Evolutionary conservation across 1,140 invertebrate genomes (phyloP).

Genomic region (Leptonema lineaticorne): DNA sequence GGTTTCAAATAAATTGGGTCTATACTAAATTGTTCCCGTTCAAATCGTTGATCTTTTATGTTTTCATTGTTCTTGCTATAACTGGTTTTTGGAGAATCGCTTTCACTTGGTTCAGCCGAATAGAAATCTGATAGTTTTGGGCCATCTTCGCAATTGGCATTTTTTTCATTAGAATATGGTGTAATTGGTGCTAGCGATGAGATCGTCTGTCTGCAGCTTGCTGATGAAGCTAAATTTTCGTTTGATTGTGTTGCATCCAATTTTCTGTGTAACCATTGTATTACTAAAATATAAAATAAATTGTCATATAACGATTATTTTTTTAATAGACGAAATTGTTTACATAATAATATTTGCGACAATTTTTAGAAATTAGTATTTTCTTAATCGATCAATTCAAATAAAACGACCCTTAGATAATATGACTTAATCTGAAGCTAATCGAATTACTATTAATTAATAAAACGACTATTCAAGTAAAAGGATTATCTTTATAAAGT

Average conservation of each 20-base stretch:
- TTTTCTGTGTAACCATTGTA: slow-evolving; percentile 57
- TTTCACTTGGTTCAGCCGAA: slow-evolving; percentile 40
- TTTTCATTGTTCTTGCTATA: not conserved
- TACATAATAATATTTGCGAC: too few relatives aligned
- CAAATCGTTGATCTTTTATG: not conserved
- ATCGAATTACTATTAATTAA: too few relatives aligned
- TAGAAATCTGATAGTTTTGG: slow-evolving; percentile 52
- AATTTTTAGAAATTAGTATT: too few relatives aligned
- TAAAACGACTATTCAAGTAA: too few relatives aligned
- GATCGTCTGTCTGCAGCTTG: slow-evolving; percentile 12
- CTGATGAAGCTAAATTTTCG: slow-evolving; percentile 42
- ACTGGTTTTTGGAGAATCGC: not conserved
- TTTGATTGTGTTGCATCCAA: slow-evolving; percentile 45
- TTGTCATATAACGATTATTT: not conserved
- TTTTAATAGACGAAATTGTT: not conserved
- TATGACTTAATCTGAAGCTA: too few relatives aligned
- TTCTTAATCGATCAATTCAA: too few relatives aligned
- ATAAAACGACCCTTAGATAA: too few relatives aligned
- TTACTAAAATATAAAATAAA: slow-evolving; percentile 46
- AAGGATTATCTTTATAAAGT: too few relatives aligned
- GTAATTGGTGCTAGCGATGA: slow-evolving; percentile 49
- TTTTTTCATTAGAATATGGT: slow-evolving; percentile 42
- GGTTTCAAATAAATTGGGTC: slow-evolving; percentile 54
- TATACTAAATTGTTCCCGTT: slow-evolving; percentile 37
- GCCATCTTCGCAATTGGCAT: slow-evolving; percentile 30